Base-by-base conservation (phyloP, 2,797 vertebrate genomes). In the Hydrolagus colliei region DNA sequence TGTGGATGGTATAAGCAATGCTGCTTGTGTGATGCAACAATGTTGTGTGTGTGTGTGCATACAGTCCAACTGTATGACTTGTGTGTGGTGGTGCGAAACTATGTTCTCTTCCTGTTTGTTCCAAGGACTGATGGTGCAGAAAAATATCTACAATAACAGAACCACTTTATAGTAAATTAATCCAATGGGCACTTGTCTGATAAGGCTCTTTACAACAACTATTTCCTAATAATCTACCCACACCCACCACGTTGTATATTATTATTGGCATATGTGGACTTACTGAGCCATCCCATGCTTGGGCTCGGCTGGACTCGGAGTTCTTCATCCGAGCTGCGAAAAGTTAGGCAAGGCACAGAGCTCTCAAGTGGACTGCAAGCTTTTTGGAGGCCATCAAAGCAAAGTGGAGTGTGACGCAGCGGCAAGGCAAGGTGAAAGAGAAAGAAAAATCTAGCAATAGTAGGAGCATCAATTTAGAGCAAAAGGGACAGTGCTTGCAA, bases 261-360 rank as follows among this genome's bases (percentile, higher is more conserved):
- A 32, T 87, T 68, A 0, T 78, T 87, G 87, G 5, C 2, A 0
- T 2, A 12, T 88, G 32, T 3, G 68, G 87, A 98, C 98, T 98
- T 97, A 98, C 97, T 97, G 89, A 97, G 96, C 96, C 97, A 97
- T 96, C 96, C 97, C 96, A 96, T 92, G 93, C 96, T 98, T 92
- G 94, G 93, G 91, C 95, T 96, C 93, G 93, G 94, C 88, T 92
- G 95, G 90, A 92, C 93, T 91, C 92, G 92, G 90, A 97, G 91
- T 88, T 96, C 95, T 90, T 97, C 96, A 22, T 97, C 95, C 88
- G 94, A 90, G 75, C 95, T 94, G 92, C 91, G 95, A 87, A 94
- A 94, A 87, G 96, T 96, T 90, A 98, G 95, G 92, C 97, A 98
- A 92, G 96, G 96, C 95, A 97, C 93, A 68, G 97, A 97, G 92